Evolutionary conservation across 2,888 invertebrate genomes (phyloP), one percentile per base, ranked within the genome.

Genomic region (Nemotelus nigrinus): DNA sequence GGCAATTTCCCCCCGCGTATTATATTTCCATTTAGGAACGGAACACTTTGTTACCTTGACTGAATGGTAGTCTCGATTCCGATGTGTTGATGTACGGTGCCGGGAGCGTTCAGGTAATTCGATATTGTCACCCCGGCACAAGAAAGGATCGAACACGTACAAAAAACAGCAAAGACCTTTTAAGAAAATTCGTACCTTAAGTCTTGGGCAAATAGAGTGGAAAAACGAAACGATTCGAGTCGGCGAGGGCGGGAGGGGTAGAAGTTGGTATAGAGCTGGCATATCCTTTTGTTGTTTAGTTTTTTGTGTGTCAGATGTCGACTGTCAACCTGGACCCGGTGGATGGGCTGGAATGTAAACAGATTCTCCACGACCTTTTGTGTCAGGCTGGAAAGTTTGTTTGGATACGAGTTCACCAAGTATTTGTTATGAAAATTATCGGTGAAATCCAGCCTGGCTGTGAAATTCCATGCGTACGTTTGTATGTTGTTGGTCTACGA

Each of bases 391-490:
- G 74, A 58, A 67, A 77, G 76, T 77, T 79, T 79, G 78, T 79
- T 79, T 79, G 78, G 79, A 71, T 79, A 78, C 77, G 77, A 79
- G 77, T 79, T 78, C 77, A 79, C 65, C 78, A 77, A 68, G 65
- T 78, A 79, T 79, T 79, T 79, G 77, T 79, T 65, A 79, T 79
- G 78, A 75, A 78, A 79, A 79, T 79, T 79, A 78, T 76, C 77
- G 78, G 78, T 78, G 78, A 77, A 74, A 70, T 47, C 44, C 41
- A 55, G 50, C n/a, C 50, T 53, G 70, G 44, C 67, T 68, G 39
- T 6, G 39, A 41, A 25, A 48, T 68, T 47, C 8, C 53, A 53
- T 53, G 10, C 10, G 58, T 6, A 58, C 25, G 25, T 58, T 5
- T 58, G 58, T 58, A n/a, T 58, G 58, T n/a, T 2, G 41, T 63